These are phyloP conservation scores for Protophormia terraenovae DNA, from an alignment of 2,888 invertebrate genomes.

Conservation along the genomic window DNA sequence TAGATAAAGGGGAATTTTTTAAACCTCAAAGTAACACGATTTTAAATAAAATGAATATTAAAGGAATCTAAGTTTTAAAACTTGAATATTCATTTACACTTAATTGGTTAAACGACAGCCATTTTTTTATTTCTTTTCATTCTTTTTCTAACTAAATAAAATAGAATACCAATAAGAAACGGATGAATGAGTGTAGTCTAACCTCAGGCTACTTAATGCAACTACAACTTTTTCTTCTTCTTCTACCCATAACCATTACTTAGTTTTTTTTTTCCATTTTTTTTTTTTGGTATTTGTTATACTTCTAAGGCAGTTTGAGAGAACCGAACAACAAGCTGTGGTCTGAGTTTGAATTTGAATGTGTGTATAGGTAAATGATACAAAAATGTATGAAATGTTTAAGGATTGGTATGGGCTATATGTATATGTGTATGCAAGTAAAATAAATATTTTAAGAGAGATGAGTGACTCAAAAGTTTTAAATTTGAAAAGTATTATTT, in stretches of 20 bases:
- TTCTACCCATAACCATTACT: no score
- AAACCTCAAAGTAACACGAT: no score
- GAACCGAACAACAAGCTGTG: no score
- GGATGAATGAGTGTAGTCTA: constrained; percentile 65
- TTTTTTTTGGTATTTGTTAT: no score
- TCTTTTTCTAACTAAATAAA: constrained; percentile 31
- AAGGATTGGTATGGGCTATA: no score
- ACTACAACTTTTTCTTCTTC: not conserved
- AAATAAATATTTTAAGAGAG: constrained; percentile 46
- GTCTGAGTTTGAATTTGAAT: not conserved
- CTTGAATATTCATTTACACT: not conserved
- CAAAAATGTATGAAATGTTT: not conserved
- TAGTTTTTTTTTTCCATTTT: no score
- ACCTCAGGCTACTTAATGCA: constrained; percentile 21
- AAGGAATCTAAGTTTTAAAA: not conserved
- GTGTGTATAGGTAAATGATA: constrained; percentile 31
- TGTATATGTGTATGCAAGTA: constrained; percentile 4
- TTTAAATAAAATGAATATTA: no score
- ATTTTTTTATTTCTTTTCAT: constrained; percentile 46
- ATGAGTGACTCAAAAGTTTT: constrained; percentile 64
- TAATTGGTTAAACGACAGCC: constrained; percentile 54
- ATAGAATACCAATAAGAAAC: constrained; percentile 69
- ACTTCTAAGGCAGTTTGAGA: constrained; percentile 43
- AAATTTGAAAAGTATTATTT: constrained; percentile 34
- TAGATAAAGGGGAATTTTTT: no score